Conservation (phyloP, 2,888 invertebrate species). For the Cyaniris semiargus region DNA sequence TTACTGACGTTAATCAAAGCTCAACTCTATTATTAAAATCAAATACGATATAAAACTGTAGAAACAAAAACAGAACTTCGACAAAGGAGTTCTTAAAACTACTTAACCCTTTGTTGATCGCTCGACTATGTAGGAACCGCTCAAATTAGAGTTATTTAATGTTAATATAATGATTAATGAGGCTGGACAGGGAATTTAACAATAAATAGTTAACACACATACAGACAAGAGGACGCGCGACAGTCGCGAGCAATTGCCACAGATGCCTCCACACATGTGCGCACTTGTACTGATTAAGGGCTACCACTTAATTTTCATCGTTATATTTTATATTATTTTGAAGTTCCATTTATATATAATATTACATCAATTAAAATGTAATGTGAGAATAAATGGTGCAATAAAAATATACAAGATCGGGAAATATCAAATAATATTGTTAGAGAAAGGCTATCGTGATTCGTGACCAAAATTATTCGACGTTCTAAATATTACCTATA, state of each 20-base stretch:
- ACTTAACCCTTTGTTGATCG: not conserved
- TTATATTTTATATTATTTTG: not conserved
- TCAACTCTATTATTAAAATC: not conserved
- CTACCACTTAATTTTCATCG: slow-evolving; percentile 7
- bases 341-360: not conserved
- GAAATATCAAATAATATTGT: too few relatives aligned
- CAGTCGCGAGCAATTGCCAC: slow-evolving; percentile 47
- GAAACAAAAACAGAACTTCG: not conserved
- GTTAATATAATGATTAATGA: slow-evolving; percentile 38
- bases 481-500: too few relatives aligned
- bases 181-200: slow-evolving; percentile 35
- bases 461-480: too few relatives aligned
- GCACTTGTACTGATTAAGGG: slow-evolving; percentile 24
- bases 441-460: too few relatives aligned
- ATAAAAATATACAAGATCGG: not conserved
- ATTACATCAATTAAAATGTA: not conserved
- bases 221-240: slow-evolving; percentile 31
- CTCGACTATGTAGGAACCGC: not conserved
- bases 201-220: slow-evolving; percentile 34
- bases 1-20: not conserved
- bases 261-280: slow-evolving; percentile 41
- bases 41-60: not conserved
- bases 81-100: slow-evolving; percentile 12
- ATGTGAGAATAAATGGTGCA: not conserved
- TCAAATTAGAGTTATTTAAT: slow-evolving; percentile 27